These are phyloP conservation scores for Bruchidius siliquastri DNA, from an alignment of 2,888 invertebrate genomes.

Conservation along the genomic window DNA sequence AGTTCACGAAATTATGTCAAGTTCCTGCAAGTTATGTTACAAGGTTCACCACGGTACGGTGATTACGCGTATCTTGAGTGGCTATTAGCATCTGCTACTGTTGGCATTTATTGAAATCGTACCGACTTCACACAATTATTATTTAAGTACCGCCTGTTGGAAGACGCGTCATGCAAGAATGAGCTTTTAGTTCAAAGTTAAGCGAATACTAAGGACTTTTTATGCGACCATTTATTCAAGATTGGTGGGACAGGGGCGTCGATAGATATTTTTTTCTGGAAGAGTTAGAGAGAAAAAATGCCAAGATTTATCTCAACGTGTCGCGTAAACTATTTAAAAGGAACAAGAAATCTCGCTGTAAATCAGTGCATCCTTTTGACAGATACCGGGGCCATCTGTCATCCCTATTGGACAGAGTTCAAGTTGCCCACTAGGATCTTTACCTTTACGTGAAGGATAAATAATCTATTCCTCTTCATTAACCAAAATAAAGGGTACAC, in stretches of 20 bases:
- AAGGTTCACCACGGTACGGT: neutral
- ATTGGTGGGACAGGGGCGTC: neutral
- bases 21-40: conserved; percentile 1
- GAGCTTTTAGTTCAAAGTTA: neutral
- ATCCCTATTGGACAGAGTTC: too few relatives aligned
- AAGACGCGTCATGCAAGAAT: neutral
- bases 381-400: too few relatives aligned
- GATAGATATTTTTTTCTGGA: neutral
- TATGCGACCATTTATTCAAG: neutral
- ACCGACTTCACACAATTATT: neutral
- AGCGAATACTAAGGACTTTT: neutral
- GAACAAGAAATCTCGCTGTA: too few relatives aligned
- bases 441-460: too few relatives aligned
- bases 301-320: too few relatives aligned
- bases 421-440: too few relatives aligned
- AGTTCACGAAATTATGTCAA: conserved; percentile 6
- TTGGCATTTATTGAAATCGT: neutral
- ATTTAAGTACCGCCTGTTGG: neutral
- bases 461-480: too few relatives aligned
- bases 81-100: neutral
- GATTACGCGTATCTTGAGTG: neutral
- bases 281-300: too few relatives aligned
- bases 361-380: too few relatives aligned
- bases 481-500: too few relatives aligned
- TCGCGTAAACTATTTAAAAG: too few relatives aligned